Conservation (phyloP, 2,113 vertebrate species). For the Thunnus maccoyii region DNA sequence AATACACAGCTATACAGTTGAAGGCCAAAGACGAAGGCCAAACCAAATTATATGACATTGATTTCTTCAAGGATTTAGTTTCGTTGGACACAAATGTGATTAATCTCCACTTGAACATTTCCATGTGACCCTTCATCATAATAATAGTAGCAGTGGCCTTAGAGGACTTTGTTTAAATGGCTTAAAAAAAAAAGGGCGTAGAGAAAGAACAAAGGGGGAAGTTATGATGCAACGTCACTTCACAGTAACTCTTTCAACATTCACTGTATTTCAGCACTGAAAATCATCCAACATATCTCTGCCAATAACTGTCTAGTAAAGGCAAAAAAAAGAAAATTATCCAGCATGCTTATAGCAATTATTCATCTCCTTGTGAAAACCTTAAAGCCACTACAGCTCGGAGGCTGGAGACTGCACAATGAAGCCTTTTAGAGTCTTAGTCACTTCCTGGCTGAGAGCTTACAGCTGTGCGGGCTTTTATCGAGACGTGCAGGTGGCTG, state of each 20-base stretch:
- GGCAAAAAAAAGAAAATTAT: no score
- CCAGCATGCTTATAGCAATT: not conserved
- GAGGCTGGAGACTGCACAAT: slow-evolving; percentile 7
- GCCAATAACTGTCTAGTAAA: no score
- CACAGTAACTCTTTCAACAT: slow-evolving; percentile 40
- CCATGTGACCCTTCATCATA: not conserved
- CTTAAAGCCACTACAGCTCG: not conserved
- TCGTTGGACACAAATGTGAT: not conserved
- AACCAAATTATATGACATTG: not conserved
- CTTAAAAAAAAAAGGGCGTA: slow-evolving; percentile 1
- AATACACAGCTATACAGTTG: no score
- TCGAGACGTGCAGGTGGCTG: slow-evolving; percentile 53
- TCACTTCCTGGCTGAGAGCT: slow-evolving; percentile 7
- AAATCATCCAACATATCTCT: not conserved
- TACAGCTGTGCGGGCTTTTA: slow-evolving; percentile 52
- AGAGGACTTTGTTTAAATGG: not conserved
- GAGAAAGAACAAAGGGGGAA: slow-evolving; percentile 42
- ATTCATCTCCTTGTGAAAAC: not conserved
- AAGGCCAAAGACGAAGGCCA: not conserved
- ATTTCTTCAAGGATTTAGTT: not conserved
- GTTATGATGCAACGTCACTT: slow-evolving; percentile 25
- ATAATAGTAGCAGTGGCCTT: not conserved
- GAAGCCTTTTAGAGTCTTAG: slow-evolving; percentile 13
- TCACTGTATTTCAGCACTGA: slow-evolving; percentile 5
- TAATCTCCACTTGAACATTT: not conserved